These are phyloP conservation scores for Scolanthus callimorphus DNA, from an alignment of 92 coral and sea anemone genomes.

Conservation along the genomic window DNA sequence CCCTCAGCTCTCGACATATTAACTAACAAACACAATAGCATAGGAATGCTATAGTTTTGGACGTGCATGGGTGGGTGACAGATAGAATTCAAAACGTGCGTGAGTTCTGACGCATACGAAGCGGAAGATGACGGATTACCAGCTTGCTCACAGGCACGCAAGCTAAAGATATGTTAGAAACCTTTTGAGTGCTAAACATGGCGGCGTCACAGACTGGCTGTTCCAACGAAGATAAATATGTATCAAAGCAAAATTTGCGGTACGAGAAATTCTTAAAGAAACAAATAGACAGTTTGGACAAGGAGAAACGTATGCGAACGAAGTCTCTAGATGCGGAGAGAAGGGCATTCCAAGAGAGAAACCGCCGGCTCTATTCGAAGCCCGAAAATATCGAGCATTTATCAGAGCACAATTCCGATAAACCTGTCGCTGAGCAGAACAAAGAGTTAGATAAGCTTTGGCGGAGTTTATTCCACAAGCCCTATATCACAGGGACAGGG, in stretches of 20 bases:
- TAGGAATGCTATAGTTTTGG: too few species aligned
- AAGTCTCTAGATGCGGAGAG: conserved; percentile 59
- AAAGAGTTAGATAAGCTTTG: conserved; percentile 22
- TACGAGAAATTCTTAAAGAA: conserved; percentile 57
- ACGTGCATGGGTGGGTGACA: too few species aligned
- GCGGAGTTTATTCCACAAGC: conserved; percentile 44
- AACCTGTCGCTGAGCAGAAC: conserved; percentile 12
- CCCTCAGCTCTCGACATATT: too few species aligned
- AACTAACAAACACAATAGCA: too few species aligned
- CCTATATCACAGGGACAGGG: conserved; percentile 50
- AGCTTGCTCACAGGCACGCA: too few species aligned
- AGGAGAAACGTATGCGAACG: conserved; percentile 45
- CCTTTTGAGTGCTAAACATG: too few species aligned
- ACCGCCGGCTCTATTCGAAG: conserved; percentile 50
- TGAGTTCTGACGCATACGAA: too few species aligned
- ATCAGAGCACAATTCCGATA: conserved; percentile 19
- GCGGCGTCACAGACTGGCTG: conserved; percentile 3
- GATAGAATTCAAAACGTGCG: too few species aligned
- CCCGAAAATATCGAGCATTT: conserved; percentile 49
- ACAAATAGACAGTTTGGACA: conserved; percentile 59
- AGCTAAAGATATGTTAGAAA: too few species aligned
- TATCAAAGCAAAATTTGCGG: conserved; percentile 64
- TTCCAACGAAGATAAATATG: conserved; percentile 59
- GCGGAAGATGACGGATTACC: too few species aligned
- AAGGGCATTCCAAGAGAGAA: conserved; percentile 44